Evolutionary conservation across 2,797 vertebrate species (phyloP).

Genomic region (Phoxinus dragarum): DNA sequence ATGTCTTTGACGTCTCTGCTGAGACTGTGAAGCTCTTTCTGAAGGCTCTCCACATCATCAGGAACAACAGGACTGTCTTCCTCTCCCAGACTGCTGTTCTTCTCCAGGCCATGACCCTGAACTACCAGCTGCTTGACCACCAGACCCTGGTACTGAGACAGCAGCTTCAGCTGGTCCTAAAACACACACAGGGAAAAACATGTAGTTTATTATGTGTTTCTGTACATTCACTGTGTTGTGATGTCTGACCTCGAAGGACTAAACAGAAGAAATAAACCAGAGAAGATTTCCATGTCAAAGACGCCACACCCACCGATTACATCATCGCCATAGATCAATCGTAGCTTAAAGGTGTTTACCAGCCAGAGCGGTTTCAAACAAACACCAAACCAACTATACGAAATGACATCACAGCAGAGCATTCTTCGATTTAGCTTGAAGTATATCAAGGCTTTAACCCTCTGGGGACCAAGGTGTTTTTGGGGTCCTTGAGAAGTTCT

Average conservation of each 20-base stretch:
- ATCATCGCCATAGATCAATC: too few relatives aligned
- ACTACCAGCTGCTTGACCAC: slow-evolving; percentile 92
- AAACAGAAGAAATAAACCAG: too few relatives aligned
- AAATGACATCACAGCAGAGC: too few relatives aligned
- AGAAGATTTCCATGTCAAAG: too few relatives aligned
- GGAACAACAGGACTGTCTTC: slow-evolving; percentile 57
- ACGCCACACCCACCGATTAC: too few relatives aligned
- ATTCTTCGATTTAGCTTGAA: too few relatives aligned
- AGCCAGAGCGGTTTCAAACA: too few relatives aligned
- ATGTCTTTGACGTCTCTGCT: slow-evolving; percentile 87
- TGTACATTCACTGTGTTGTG: not conserved
- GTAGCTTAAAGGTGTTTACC: too few relatives aligned
- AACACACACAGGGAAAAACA: slow-evolving; percentile 34
- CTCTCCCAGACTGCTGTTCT: slow-evolving; percentile 65
- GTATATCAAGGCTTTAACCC: too few relatives aligned
- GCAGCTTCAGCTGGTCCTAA: slow-evolving; percentile 90
- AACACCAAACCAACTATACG: too few relatives aligned
- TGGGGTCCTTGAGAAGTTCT: too few relatives aligned
- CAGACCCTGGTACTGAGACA: slow-evolving; percentile 88
- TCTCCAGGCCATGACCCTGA: slow-evolving; percentile 81
- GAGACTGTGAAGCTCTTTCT: slow-evolving; percentile 83
- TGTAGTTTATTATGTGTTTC: not conserved
- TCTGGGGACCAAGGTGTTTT: too few relatives aligned
- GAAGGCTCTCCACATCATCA: slow-evolving; percentile 72
- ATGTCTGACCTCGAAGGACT: not conserved